phyloP scores from a whole-genome alignment of 2,113 vertebrate genomes.

The Cyprinodon brontotheroides region DNA sequence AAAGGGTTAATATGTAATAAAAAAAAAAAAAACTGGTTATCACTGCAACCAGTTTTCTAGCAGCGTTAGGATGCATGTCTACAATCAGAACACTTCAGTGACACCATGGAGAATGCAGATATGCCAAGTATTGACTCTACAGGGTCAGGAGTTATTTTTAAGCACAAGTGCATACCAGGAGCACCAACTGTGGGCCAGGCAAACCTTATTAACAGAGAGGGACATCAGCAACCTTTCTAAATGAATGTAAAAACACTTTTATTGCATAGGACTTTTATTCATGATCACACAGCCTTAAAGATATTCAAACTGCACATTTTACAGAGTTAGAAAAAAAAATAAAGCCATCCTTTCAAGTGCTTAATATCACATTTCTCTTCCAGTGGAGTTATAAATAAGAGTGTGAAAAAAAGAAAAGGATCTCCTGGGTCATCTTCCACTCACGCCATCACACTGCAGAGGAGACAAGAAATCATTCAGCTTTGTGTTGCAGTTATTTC shows the following conservation, averaged over 20 bases:
- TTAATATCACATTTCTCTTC: slow-evolving; percentile 35
- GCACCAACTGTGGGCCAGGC: slow-evolving; percentile 70
- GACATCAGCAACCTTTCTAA: slow-evolving; percentile 9
- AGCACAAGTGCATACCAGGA: slow-evolving; percentile 68
- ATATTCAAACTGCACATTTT: slow-evolving; percentile 34
- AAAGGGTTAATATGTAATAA: not conserved
- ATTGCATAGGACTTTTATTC: slow-evolving; percentile 81
- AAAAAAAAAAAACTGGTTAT: not conserved
- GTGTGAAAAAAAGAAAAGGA: slow-evolving; percentile 5
- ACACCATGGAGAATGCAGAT: slow-evolving; percentile 69
- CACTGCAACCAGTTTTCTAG: not conserved
- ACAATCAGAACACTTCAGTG: slow-evolving; percentile 35
- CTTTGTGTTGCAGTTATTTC: not conserved
- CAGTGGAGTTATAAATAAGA: slow-evolving; percentile 67
- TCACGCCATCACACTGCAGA: slow-evolving; percentile 59
- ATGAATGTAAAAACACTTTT: not conserved
- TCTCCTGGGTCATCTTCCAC: slow-evolving; percentile 30
- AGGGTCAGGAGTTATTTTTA: slow-evolving; percentile 76
- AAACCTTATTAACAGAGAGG: slow-evolving; percentile 21
- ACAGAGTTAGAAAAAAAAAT: slow-evolving; percentile 33
- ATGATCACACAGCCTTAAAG: slow-evolving; percentile 44
- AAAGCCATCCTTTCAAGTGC: slow-evolving; percentile 9
- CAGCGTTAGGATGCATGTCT: not conserved
- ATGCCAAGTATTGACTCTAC: slow-evolving; percentile 68
- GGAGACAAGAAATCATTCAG: not conserved